These are phyloP conservation scores for Vanessa tameamea DNA, from an alignment of 1,140 invertebrate species.

Conservation along the genomic window DNA sequence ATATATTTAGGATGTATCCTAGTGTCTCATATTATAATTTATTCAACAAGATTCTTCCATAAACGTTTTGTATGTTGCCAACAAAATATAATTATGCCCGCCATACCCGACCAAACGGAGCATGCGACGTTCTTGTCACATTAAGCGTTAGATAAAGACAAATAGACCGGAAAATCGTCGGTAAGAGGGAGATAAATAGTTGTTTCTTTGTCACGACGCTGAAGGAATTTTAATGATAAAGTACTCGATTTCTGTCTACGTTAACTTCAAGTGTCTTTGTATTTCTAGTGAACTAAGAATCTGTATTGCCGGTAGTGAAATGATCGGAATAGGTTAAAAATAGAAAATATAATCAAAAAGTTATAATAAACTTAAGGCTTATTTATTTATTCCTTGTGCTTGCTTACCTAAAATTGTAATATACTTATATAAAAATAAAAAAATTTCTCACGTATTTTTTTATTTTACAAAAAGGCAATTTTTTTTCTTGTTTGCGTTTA, in stretches of 20 bases:
- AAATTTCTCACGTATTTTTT: no score
- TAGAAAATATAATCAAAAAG: no score
- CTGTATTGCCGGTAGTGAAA: neutral
- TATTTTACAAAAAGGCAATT: no score
- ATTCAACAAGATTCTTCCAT: slow-evolving; percentile 10
- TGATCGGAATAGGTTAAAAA: no score
- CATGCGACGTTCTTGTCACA: slow-evolving; percentile 73
- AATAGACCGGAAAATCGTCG: slow-evolving; percentile 74
- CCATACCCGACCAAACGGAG: slow-evolving; percentile 66
- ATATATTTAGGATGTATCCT: neutral
- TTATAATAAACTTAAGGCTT: no score
- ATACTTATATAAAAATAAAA: no score
- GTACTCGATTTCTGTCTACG: slow-evolving; percentile 43
- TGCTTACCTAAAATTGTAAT: no score
- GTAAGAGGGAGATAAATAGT: slow-evolving; percentile 63
- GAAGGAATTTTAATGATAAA: slow-evolving; percentile 75
- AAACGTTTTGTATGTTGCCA: slow-evolving; percentile 30
- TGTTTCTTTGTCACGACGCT: slow-evolving; percentile 58
- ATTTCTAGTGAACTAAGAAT: slow-evolving; percentile 1
- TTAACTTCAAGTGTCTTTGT: slow-evolving; percentile 24
- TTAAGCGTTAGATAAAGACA: slow-evolving; percentile 74
- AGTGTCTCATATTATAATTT: neutral
- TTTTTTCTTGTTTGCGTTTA: no score
- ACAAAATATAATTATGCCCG: slow-evolving; percentile 38
- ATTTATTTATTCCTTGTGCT: no score